Evolutionary conservation across 2,113 vertebrate species (phyloP), one percentile per base, ranked within the genome.

Genomic region (Thermophis baileyi): DNA sequence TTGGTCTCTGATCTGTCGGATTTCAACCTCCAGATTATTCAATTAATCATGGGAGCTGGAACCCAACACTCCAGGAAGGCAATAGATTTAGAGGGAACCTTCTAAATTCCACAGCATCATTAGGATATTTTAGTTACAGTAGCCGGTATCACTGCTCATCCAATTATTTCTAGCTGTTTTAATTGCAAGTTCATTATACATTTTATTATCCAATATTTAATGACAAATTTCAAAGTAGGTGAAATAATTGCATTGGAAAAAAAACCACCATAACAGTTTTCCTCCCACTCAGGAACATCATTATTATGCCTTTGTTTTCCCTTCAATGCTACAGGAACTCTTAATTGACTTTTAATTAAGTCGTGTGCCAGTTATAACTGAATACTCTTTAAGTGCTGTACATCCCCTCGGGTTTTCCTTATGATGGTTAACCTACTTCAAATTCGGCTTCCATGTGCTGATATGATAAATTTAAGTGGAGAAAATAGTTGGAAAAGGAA

Each of bases 291-390:
- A 53, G 93, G 49, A 94, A 95, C 0, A 1, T n/a, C 93, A 92
- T 96, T 95, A 89, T 96, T 94, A 92, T 89, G 89, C 12, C 89
- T 96, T 95, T 93, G 63, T 93, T 96, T 96, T 91, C 86, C 74
- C 93, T 95, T 95, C 55, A 85, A 87, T 95, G 90, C 85, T 94
- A 88, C 94, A 91, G 93, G 94, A 97, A 96, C 55, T 94, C 81
- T 94, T 96, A 97, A 97, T 94, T 96, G 90, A 94, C 94, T 97
- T 97, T 97, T 96, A 97, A 97, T 97, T 97, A 96, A 96, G 92
- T 95, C 25, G 27, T 85, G 95, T 94, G 88, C 18, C 91, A 55
- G 85, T 91, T 96, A 90, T 49, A 91, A 88, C 46, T 88, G 90
- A 94, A 92, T 91, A 90, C 91, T 89, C 30, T 95, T 96, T 93